Base-by-base conservation (phyloP, 2,888 invertebrate genomes). In the Eupithecia inturbata region DNA sequence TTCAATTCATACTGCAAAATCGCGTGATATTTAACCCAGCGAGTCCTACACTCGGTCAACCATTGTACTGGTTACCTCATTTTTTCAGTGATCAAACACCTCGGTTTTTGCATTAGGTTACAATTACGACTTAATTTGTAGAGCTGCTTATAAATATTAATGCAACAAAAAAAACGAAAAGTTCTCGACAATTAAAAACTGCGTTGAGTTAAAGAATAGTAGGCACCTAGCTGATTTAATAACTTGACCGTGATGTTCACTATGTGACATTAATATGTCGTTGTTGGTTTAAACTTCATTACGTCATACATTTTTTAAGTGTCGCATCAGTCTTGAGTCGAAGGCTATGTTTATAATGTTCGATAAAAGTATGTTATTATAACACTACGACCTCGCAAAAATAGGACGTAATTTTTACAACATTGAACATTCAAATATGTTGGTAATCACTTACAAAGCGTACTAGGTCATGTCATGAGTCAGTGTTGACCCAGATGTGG, bases 401-500 rank as follows among this genome's bases (percentile, higher is more conserved):
- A 78, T 78, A 79, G 78, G 75, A 79, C 78, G 69, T 77, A 69
- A 81, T 81, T 83, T 82, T 79, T 81, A 79, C 80, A 81, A 79
- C 79, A 76, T 66, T 70, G 71, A 69, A 73, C 79, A 82, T 79
- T 80, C 66, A 78, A 76, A 80, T 81, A 76, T 77, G 78, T 81
- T 78, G 73, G 79, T 80, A 83, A 82, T 81, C 79, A 76, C 84
- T 86, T 84, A 85, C 83, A 79, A 78, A 82, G 88, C 87, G 80
- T 83, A 85, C 88, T 87, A 83, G 88, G 88, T 87, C 87, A 85
- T 83, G 83, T 85, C 85, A 87, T 90, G 92, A 92, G 90, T 92
- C 91, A 90, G 90, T 89, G 72, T 79, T 92, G 92, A 92, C 92
- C 93, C 84, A 92, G 89, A 90, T 93, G 90, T 83, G 85, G 88